A percentile compares a stretch with the other conserved stretches of the same genome.
Conservation (phyloP, 2,888 invertebrate species). For the Enoplolaimus lenunculus region DNA sequence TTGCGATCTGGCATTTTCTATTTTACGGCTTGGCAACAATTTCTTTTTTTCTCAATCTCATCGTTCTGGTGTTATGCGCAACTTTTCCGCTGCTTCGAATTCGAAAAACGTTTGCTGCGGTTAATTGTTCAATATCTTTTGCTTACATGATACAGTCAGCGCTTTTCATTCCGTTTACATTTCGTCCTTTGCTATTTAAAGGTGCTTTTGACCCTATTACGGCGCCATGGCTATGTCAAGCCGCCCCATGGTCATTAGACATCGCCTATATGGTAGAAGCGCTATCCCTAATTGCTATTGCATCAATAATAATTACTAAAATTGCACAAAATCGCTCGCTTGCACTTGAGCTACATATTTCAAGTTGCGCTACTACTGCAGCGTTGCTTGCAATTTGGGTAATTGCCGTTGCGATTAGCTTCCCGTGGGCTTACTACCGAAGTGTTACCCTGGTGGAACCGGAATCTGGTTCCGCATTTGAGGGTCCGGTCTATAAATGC, state of each 20-base stretch:
- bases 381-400: neutral
- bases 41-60: slow-evolving; percentile 1
- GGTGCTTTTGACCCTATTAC: slow-evolving; percentile 8
- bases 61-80: neutral
- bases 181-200: slow-evolving; percentile 1
- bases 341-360: neutral
- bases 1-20: slow-evolving; percentile 4
- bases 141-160: slow-evolving; percentile 6
- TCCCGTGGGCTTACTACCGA: slow-evolving; percentile 3
- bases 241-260: slow-evolving; percentile 5
- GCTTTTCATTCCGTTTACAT: slow-evolving; percentile 8
- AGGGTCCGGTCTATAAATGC: neutral
- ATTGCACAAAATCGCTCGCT: neutral
- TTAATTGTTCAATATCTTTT: neutral
- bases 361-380: neutral
- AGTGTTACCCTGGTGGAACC: neutral
- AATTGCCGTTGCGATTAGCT: neutral
- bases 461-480: neutral
- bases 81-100: neutral
- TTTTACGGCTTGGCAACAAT: slow-evolving; percentile 9
- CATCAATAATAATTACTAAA: neutral
- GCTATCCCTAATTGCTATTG: neutral
- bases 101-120: neutral
- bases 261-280: slow-evolving; percentile 9
- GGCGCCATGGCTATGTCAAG: slow-evolving; percentile 3